Evolutionary conservation across 2,888 invertebrate species (phyloP).

Genomic region (Gandaritis pyraliata): DNA sequence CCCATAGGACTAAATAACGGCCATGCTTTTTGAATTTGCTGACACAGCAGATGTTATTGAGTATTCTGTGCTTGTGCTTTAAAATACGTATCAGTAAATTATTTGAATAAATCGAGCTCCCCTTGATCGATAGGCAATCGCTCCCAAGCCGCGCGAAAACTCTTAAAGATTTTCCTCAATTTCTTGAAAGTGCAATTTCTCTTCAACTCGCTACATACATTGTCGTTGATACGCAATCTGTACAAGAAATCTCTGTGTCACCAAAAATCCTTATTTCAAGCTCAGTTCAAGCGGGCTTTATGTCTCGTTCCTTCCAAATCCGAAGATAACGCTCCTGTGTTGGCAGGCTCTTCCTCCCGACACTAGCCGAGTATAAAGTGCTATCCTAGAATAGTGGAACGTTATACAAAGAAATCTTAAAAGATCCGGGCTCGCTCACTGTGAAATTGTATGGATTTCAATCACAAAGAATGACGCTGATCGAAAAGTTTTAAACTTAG

Average conservation of each 20-base stretch:
- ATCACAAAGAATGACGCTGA: conserved; percentile 50
- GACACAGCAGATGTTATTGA: too few relatives aligned
- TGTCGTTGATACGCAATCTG: conserved; percentile 56
- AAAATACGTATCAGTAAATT: conserved; percentile 20
- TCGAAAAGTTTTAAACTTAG: conserved; percentile 47
- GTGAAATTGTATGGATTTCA: conserved; percentile 60
- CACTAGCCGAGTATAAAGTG: conserved; percentile 52
- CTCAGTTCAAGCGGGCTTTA: conserved; percentile 63
- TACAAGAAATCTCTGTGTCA: conserved; percentile 56
- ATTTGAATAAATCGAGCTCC: conserved; percentile 35
- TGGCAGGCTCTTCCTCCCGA: conserved; percentile 45
- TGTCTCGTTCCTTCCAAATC: conserved; percentile 69
- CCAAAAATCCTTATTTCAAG: conserved; percentile 57
- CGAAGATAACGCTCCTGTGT: conserved; percentile 59
- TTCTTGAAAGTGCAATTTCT: conserved; percentile 41
- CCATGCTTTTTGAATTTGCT: too few relatives aligned
- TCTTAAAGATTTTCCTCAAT: conserved; percentile 41
- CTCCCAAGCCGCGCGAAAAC: conserved; percentile 34
- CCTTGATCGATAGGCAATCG: conserved; percentile 37
- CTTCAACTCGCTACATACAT: conserved; percentile 40
- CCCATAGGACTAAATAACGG: too few relatives aligned
- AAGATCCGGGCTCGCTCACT: conserved; percentile 58
- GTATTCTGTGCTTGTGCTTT: background rate
- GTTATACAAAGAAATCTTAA: conserved; percentile 46
- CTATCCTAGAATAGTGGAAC: conserved; percentile 53